These are phyloP conservation scores for Rhinogobio ventralis DNA, from an alignment of 2,797 vertebrate genomes.

Conservation along the genomic window DNA sequence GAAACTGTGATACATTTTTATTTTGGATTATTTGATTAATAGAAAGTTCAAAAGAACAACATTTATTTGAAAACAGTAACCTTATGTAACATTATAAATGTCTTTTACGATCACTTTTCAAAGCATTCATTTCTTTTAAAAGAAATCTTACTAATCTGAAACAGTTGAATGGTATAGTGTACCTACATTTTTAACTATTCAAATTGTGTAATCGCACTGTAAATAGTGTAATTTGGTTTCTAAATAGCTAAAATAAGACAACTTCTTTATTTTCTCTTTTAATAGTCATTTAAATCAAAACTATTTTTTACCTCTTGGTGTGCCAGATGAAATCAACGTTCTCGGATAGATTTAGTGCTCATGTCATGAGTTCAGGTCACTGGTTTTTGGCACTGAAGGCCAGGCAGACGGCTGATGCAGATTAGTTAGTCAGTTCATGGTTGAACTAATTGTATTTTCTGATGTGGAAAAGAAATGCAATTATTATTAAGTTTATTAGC, in stretches of 20 bases:
- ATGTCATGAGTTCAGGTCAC: slow-evolving; percentile 49
- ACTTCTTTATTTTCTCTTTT: not conserved
- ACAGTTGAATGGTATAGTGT: not conserved
- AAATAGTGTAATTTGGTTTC: not conserved
- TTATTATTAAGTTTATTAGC: slow-evolving; percentile 85
- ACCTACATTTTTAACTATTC: not conserved
- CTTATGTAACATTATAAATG: not conserved
- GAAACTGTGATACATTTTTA: not conserved
- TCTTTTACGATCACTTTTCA: not conserved
- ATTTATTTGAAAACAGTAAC: not conserved
- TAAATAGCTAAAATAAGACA: not conserved
- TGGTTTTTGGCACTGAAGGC: slow-evolving; percentile 57
- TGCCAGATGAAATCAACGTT: not conserved
- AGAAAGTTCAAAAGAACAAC: not conserved
- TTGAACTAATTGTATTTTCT: slow-evolving; percentile 79
- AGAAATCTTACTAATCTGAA: not conserved
- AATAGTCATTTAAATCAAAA: not conserved
- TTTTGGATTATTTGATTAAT: not conserved
- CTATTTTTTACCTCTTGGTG: not conserved
- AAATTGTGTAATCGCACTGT: not conserved
- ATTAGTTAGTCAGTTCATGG: slow-evolving; percentile 69
- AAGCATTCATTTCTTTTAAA: not conserved
- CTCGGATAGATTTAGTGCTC: not conserved
- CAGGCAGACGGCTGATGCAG: slow-evolving; percentile 67
- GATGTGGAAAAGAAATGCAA: slow-evolving; percentile 82